phyloP scores from a whole-genome alignment of 2,888 invertebrate species.

The Limnephilus lunatus region DNA sequence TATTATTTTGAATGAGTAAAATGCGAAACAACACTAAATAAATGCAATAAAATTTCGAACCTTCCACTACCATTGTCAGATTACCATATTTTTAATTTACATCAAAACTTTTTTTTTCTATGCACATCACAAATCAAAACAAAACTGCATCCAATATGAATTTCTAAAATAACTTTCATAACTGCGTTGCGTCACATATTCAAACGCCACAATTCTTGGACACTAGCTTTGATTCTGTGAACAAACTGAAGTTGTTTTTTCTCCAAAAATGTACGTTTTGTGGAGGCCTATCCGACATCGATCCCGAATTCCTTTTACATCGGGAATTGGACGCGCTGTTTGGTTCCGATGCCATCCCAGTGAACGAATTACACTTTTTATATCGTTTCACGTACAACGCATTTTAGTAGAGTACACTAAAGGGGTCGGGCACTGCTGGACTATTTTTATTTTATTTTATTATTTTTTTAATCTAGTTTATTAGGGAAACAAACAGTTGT shows the following conservation, averaged over 20 bases:
- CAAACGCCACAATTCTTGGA: constrained; percentile 26
- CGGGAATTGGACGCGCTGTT: constrained; percentile 61
- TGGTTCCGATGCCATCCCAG: constrained; percentile 63
- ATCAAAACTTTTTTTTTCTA: too few relatives aligned
- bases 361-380: constrained; percentile 63
- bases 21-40: too few relatives aligned
- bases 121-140: neutral
- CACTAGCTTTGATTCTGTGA: constrained; percentile 4
- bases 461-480: too few relatives aligned
- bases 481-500: too few relatives aligned
- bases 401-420: constrained; percentile 53
- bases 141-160: neutral
- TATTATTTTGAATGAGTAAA: too few relatives aligned
- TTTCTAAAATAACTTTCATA: neutral
- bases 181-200: constrained; percentile 7
- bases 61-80: too few relatives aligned
- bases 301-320: constrained; percentile 62
- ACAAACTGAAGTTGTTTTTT: constrained; percentile 12
- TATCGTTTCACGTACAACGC: constrained; percentile 55
- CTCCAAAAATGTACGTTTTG: constrained; percentile 42
- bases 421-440: constrained; percentile 8
- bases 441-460: too few relatives aligned
- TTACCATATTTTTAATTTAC: too few relatives aligned
- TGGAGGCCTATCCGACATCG: constrained; percentile 9
- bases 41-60: too few relatives aligned